These are phyloP conservation scores for Mesorhabditis belari DNA, from an alignment of 2,888 invertebrate species.

Conservation along the genomic window DNA sequence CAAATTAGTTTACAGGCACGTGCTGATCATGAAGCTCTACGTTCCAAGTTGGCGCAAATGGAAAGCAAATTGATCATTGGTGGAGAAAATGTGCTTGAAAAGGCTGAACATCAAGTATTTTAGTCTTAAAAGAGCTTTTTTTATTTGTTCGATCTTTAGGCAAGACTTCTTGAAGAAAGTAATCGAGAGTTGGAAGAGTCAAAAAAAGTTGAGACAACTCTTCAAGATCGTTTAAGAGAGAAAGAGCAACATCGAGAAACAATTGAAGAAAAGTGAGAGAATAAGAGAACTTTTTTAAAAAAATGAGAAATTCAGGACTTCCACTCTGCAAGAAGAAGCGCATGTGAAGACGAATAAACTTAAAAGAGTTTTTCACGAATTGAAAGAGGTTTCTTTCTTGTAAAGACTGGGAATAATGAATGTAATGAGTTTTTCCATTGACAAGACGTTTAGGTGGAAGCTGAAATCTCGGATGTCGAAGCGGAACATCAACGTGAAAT, in stretches of 20 bases:
- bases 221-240: slow-evolving; percentile 19
- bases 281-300: slow-evolving; percentile 3
- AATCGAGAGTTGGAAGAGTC: slow-evolving; percentile 56
- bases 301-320: slow-evolving; percentile 65
- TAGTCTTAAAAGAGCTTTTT: slow-evolving; percentile 15
- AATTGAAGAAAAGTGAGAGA: slow-evolving; percentile 25
- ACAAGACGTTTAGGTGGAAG: not conserved
- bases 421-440: not conserved
- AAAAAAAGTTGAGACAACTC: slow-evolving; percentile 16
- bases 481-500: slow-evolving; percentile 92
- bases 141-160: slow-evolving; percentile 4
- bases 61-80: slow-evolving; percentile 94
- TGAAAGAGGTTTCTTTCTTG: slow-evolving; percentile 16
- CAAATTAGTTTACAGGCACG: too few species aligned
- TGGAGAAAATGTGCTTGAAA: slow-evolving; percentile 92
- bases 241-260: slow-evolving; percentile 19
- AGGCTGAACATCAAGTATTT: slow-evolving; percentile 62
- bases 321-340: slow-evolving; percentile 87
- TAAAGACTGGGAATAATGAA: not conserved
- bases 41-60: slow-evolving; percentile 77
- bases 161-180: slow-evolving; percentile 59
- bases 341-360: slow-evolving; percentile 84
- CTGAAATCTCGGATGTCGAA: slow-evolving; percentile 61
- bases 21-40: slow-evolving; percentile 73
- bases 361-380: slow-evolving; percentile 56